Evolutionary conservation across 2,113 vertebrate species (phyloP).

Genomic region (Phaetusa simplex): DNA sequence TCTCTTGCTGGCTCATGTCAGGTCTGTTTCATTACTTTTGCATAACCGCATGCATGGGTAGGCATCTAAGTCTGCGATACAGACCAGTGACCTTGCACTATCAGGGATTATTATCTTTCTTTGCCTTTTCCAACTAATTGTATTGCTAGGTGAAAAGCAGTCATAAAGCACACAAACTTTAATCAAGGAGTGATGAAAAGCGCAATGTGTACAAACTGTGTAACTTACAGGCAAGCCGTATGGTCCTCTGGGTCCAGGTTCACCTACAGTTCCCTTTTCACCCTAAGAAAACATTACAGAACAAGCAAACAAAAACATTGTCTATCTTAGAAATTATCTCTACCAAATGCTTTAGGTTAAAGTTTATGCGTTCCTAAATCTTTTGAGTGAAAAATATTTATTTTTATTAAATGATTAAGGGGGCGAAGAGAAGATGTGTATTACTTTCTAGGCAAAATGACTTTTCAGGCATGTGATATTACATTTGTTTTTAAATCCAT

Average conservation of each 20-base stretch:
- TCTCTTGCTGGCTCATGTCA: not conserved
- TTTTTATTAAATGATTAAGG: not conserved
- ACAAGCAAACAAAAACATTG: constrained; percentile 19
- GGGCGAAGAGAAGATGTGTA: not conserved
- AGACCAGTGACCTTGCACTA: not conserved
- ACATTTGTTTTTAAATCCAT: not conserved
- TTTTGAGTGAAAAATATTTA: not conserved
- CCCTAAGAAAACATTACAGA: constrained; percentile 72
- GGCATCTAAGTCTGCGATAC: not conserved
- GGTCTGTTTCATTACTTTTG: not conserved
- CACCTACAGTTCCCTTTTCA: constrained; percentile 85
- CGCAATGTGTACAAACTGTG: not conserved
- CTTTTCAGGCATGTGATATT: not conserved
- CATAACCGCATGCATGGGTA: not conserved
- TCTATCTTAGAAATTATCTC: not conserved
- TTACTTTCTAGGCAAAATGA: not conserved
- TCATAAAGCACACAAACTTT: not conserved
- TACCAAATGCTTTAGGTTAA: not conserved
- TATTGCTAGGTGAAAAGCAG: not conserved
- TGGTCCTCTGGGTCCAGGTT: constrained; percentile 92
- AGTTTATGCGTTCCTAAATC: not conserved
- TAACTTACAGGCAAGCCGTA: constrained; percentile 95
- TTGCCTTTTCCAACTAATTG: not conserved
- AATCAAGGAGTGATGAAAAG: constrained; percentile 14
- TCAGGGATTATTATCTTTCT: not conserved